Base-by-base conservation (phyloP, 92 coral and sea anemone species). In the Epizoanthus scotinus region DNA sequence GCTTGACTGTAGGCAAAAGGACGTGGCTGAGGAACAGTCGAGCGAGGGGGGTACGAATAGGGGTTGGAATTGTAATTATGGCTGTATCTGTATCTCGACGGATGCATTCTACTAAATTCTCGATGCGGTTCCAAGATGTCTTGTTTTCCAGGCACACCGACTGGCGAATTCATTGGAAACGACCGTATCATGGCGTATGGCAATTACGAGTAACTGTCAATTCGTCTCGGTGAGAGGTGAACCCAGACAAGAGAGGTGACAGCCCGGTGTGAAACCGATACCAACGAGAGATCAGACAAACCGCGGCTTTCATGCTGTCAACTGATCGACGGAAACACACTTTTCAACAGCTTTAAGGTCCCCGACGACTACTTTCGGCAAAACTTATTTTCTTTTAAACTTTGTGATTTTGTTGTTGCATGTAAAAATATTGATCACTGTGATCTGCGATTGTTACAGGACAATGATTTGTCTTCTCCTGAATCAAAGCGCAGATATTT, bases 291-390 rank as follows among this genome's bases (percentile, higher is more conserved):
- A 75, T 75, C 94, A 90, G 84, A 90, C 86, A 79, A 69, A 82
- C 94, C 94, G 94, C 94, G 72, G 68, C 87, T 88, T 87, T 88
- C 91, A 88, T 73, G 52, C 60, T 68, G 89, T 90, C 94, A 77
- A 88, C 84, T 77, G 91, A 70, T 78, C 78, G 81, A 85, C 97
- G 91, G 91, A 88, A 88, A 84, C 91, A 88, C 5, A 59, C 44
- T 58, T 75, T 75, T 75, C 81, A 75, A 75, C 81, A 75, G 25
- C 81, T 38, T 75, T 75, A 59, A 17, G 52, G 42, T 71, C 25
- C 63, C 81, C 68, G 81, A 53, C 55, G 52, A 75, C 67, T 67
- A 21, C 61, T 75, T 75, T 38, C 57, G 67, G 81, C 38, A 28
- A 21, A 57, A 38, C 5, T 10, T 19, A 15, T 29, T 75, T 59